These are phyloP conservation scores for Psittacara wagleri DNA, from an alignment of 2,113 vertebrate species.

Conservation along the genomic window DNA sequence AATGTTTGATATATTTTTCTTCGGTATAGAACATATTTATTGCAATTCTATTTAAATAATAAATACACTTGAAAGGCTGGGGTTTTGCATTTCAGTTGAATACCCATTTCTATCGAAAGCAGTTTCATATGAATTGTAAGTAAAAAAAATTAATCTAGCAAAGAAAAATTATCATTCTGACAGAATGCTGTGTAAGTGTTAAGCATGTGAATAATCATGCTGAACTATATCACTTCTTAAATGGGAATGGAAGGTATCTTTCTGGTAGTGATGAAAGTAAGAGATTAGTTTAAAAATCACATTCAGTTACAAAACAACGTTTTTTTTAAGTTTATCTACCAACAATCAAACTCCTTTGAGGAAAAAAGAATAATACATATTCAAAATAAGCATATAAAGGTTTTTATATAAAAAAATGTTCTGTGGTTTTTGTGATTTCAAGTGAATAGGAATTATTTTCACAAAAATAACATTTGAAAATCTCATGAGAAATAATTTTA, in stretches of 20 bases:
- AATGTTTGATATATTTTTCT: not conserved
- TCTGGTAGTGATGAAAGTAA: not conserved
- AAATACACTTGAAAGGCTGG: not conserved
- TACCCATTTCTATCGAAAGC: not conserved
- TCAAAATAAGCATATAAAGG: not conserved
- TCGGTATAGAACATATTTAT: not conserved
- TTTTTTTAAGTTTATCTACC: not conserved
- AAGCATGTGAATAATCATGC: not conserved
- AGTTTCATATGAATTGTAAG: not conserved
- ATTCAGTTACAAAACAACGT: not conserved
- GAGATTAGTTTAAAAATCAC: not conserved
- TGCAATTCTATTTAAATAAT: not conserved
- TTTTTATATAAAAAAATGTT: not conserved
- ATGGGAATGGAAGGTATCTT: not conserved
- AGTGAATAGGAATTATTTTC: not conserved
- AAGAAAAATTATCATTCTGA: not conserved
- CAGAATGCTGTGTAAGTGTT: not conserved
- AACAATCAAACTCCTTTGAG: not conserved
- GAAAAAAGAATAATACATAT: not conserved
- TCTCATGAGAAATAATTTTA: not conserved
- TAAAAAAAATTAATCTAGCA: conserved; percentile 31
- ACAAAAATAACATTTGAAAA: not conserved
- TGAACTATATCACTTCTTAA: not conserved
- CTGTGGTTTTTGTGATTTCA: not conserved
- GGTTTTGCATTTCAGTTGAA: not conserved